Evolutionary conservation across 2,113 vertebrate genomes (phyloP), one percentile per base, ranked within the genome.

Genomic region (Illadopsis cleaveri): DNA sequence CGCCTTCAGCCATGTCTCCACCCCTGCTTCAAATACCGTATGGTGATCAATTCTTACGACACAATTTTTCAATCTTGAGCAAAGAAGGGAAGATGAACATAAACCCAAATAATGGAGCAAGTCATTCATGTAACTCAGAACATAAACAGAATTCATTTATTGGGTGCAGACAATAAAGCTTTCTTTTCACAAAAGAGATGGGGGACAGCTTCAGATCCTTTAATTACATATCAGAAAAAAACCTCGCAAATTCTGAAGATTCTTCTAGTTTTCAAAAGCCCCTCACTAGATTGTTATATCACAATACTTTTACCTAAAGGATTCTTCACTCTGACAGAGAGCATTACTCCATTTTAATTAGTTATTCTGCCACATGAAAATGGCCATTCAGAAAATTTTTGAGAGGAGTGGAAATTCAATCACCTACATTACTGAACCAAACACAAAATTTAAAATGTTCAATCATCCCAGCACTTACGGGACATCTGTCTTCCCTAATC

Each of bases 321-420:
- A 65, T 53, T 57, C 27, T 72, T 83, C 62, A 47, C 24, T 50
- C 15, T 6, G 1, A 66, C 1, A 40, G 1, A 62, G 22, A 61
- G 9, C 25, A 65, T 31, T 60, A 54, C 15, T 15, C 27, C 33
- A 62, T 28, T 75, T 72, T 7, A 73, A 5, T 42, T 17, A 53
- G 15, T 27, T 51, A 57, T 21, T 70, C 38, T 50, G 66, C 47
- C 62, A 66, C 20, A 33, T 8, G 3, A 70, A 80, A 80, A 45
- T 3, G 8, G 12, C 1, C 0, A 12, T 31, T 27, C 0, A 1
- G 10, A 58, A 73, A 50, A 8, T 13, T 42, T 62, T 28, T 22
- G 16, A 37, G 15, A 72, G 21, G 10, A 72, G 23, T 8, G 4
- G 23, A 70, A 53, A 16, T 58, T 71, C 61, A 31, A 24, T 22